Conservation (phyloP, 2,113 vertebrate genomes). For the Pseudorectes ferrugineus region DNA sequence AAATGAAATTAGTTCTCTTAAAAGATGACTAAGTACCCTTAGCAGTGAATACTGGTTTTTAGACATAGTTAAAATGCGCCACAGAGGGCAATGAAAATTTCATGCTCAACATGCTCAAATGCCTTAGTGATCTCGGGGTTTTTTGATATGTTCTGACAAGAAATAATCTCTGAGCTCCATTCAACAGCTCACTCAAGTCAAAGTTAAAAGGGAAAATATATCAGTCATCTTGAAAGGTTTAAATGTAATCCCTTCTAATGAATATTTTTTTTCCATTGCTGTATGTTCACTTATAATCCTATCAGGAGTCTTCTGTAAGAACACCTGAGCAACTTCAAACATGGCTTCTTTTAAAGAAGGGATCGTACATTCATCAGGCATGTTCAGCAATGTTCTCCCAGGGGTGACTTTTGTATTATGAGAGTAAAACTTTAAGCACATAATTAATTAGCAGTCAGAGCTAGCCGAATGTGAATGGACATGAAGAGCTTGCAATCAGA, state of each 20-base stretch:
- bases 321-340: neutral
- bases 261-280: neutral
- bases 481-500: neutral
- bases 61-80: neutral
- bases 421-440: neutral
- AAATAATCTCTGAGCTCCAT: conserved; percentile 20
- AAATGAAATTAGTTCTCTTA: conserved; percentile 6
- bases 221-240: neutral
- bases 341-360: neutral
- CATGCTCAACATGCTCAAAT: neutral
- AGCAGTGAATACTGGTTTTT: neutral
- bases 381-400: neutral
- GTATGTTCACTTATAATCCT: neutral
- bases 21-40: neutral
- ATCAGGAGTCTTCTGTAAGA: neutral
- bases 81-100: neutral
- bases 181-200: conserved; percentile 6
- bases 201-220: neutral
- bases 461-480: neutral
- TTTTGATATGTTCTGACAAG: conserved; percentile 19
- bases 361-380: neutral
- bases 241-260: conserved; percentile 26
- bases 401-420: neutral
- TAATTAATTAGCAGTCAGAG: neutral
- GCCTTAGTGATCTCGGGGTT: neutral